A percentile compares a stretch with the other conserved stretches of the same genome.
Conservation (phyloP, 2,888 invertebrate species). For the Ectropis crepuscularia region DNA sequence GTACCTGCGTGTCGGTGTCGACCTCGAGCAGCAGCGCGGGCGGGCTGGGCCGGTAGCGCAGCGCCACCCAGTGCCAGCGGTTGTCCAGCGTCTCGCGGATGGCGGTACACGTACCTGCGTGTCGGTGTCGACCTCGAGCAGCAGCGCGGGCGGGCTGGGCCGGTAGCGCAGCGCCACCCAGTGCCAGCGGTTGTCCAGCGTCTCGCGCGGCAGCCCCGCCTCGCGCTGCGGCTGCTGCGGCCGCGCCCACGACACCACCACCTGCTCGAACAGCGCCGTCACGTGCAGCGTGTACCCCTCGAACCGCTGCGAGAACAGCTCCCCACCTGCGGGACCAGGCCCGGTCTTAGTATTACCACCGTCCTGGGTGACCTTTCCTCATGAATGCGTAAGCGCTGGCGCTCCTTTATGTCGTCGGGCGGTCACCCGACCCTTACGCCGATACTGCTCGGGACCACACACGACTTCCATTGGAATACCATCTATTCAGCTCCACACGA, state of each 20-base stretch:
- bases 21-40: constrained; percentile 73
- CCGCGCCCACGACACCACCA: constrained; percentile 85
- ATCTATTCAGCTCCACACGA: too few species aligned
- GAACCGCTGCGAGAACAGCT: constrained; percentile 88
- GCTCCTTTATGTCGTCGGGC: too few species aligned
- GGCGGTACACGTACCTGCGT: constrained; percentile 54
- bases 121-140: constrained; percentile 73
- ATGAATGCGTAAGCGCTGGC: too few species aligned
- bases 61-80: constrained; percentile 91
- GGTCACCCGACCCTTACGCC: too few species aligned
- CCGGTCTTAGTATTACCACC: too few species aligned
- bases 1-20: constrained; percentile 73
- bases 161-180: constrained; percentile 87
- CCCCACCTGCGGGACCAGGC: constrained; percentile 81
- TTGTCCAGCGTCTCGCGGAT: constrained; percentile 89
- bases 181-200: constrained; percentile 93
- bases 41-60: constrained; percentile 83
- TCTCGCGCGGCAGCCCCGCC: constrained; percentile 87
- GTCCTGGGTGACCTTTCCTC: too few species aligned
- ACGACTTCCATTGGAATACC: too few species aligned
- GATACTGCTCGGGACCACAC: too few species aligned
- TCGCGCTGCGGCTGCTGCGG: constrained; percentile 83
- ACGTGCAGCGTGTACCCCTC: constrained; percentile 86
- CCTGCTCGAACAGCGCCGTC: constrained; percentile 84
- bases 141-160: constrained; percentile 71